Evolutionary conservation across 2,797 vertebrate species (phyloP), one percentile per base, ranked within the genome.

Genomic region (Muraenolepis orangiensis): DNA sequence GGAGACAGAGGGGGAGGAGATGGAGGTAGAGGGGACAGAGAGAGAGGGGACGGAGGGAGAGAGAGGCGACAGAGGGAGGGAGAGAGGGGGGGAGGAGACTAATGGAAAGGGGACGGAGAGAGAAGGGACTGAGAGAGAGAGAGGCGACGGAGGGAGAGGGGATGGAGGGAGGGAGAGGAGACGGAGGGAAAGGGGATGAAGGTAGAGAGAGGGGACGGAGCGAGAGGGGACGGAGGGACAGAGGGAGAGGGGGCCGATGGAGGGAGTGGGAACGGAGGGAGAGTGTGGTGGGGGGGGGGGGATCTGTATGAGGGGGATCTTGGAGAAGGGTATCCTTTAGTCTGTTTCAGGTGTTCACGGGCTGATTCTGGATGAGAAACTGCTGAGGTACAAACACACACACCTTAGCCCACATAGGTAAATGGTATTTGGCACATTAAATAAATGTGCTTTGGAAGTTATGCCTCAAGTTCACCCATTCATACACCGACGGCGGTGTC

Each of bases 321-420:
- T 81, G 82, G 71, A 77, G 32, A 77, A 76, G 81, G 80, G 75
- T 90, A 88, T 90, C 86, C 89, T 92, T 92, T 90, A 83, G 80
- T 72, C 64, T 5, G 20, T 72, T 74, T 79, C 61, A 84, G 82
- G 83, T 84, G 86, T 86, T 85, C 85, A 88, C 84, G 72, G 83
- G 77, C 74, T 80, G 76, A 86, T 72, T 78, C 74, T 67, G 74
- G 72, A 75, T 84, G 57, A 78, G 84, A 32, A 61, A 42, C 7
- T 66, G 31, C 70, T 29, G 8, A 10, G 32, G 80, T 34, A 40
- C 38, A 40, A 8, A 40, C 38, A 46, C 42, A 46, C 42, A 46
- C 42, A 20, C 42, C 14, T n/a, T n/a, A n/a, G n/a, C n/a, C n/a
- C n/a, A n/a, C n/a, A n/a, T n/a, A n/a, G n/a, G n/a, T n/a, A n/a